Percentiles rank a stretch among this genome's conserved stretches.
phyloP scores from a whole-genome alignment of 1,140 invertebrate genomes.

The Lasioglossum baleicum region DNA sequence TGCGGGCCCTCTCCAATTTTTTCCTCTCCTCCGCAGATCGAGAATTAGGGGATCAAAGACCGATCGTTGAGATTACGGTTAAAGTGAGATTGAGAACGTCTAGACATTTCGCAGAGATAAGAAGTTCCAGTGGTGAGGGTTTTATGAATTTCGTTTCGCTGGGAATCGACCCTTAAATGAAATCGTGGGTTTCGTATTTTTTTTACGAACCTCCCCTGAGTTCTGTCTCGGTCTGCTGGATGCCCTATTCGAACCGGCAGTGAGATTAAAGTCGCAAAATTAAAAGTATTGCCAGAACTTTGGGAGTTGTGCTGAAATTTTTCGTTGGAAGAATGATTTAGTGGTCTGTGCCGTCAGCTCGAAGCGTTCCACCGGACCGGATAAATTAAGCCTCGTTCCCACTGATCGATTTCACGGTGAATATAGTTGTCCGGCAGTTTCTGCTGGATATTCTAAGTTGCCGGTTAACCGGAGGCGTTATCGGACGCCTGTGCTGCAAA shows the following conservation, averaged over 20 bases:
- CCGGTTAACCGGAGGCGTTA: constrained; percentile 49
- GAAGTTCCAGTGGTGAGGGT: not conserved
- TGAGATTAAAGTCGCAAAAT: no score
- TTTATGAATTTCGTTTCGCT: constrained; percentile 1
- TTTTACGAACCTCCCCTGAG: no score
- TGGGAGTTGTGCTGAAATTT: no score
- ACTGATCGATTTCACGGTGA: constrained; percentile 9
- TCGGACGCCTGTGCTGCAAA: constrained; percentile 39
- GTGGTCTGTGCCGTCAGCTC: no score
- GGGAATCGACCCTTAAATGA: no score
- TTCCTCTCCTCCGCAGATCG: not conserved
- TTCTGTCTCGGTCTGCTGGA: no score
- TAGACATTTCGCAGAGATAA: not conserved
- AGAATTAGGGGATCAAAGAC: constrained; percentile 6
- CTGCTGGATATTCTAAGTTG: not conserved
- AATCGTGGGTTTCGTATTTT: no score
- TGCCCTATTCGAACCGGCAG: not conserved
- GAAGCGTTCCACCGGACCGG: not conserved
- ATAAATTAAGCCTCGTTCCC: constrained; percentile 1
- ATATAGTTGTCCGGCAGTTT: not conserved
- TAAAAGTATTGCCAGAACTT: not conserved
- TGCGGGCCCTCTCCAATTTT: not conserved
- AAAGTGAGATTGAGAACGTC: constrained; percentile 12
- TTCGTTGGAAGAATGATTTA: no score
- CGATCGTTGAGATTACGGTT: constrained; percentile 5